Evolutionary conservation across 2,113 vertebrate genomes (phyloP).

Genomic region (Sinocyclocheilus maitianheensis): DNA sequence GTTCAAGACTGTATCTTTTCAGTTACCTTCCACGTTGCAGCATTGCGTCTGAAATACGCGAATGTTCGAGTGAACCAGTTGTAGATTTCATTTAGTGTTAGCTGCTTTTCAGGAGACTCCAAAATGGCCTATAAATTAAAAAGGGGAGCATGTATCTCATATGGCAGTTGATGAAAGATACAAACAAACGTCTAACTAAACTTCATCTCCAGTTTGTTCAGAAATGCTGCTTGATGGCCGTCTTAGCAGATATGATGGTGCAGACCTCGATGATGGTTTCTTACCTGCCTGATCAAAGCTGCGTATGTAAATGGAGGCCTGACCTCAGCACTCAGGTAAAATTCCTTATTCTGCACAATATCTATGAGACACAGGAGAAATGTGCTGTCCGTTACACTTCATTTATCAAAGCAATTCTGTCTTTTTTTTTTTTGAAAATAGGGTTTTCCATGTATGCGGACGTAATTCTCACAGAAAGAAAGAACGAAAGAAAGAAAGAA

Average conservation of each 20-base stretch:
- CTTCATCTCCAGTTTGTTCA: neutral
- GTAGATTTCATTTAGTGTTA: slow-evolving; percentile 99
- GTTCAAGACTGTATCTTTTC: neutral
- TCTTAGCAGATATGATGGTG: slow-evolving; percentile 10
- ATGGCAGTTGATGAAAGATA: neutral
- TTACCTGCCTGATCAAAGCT: slow-evolving; percentile 99
- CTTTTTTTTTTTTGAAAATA: neutral
- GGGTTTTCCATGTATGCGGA: neutral
- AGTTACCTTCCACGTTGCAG: slow-evolving; percentile 97
- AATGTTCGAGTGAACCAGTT: slow-evolving; percentile 99
- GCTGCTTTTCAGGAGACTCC: slow-evolving; percentile 95
- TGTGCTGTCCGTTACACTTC: slow-evolving; percentile 11
- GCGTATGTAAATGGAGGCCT: slow-evolving; percentile 98
- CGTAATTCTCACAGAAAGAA: no score
- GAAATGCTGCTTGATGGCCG: neutral
- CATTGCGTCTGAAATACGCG: slow-evolving; percentile 98
- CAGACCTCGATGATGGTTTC: neutral
- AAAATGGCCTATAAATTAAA: slow-evolving; percentile 88
- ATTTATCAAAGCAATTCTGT: neutral
- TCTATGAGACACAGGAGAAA: slow-evolving; percentile 77
- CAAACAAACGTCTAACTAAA: neutral
- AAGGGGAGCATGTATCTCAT: no score
- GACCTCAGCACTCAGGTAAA: slow-evolving; percentile 97
- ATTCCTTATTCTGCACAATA: slow-evolving; percentile 98
- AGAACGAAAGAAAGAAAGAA: no score